Conservation (phyloP, 2,797 vertebrate species). For the Malurus splendens region DNA sequence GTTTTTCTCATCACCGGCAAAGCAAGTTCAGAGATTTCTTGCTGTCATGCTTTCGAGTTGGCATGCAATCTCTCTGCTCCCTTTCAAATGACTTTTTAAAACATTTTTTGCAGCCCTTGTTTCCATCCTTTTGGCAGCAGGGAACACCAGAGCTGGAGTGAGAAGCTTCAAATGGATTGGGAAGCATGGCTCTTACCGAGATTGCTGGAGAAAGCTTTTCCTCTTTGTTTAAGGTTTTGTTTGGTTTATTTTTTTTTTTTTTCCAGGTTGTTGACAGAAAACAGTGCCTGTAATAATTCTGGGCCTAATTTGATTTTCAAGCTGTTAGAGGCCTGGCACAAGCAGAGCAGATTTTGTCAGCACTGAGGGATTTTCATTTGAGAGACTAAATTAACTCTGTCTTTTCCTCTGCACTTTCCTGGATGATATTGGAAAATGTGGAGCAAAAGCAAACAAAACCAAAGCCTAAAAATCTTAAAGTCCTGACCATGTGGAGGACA, state of each 20-base stretch:
- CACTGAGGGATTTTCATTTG: neutral
- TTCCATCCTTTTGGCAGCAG: neutral
- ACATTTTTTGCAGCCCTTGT: neutral
- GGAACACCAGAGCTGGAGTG: neutral
- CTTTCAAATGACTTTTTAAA: conserved; percentile 13
- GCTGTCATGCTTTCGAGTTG: neutral
- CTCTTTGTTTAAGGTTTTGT: neutral
- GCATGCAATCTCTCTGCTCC: neutral
- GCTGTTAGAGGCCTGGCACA: conserved; percentile 1
- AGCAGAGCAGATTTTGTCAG: conserved; percentile 8
- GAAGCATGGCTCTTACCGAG: neutral
- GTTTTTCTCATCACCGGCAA: neutral
- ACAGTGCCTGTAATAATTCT: conserved; percentile 18
- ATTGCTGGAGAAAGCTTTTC: neutral
- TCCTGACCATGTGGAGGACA: neutral
- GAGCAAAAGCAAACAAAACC: neutral
- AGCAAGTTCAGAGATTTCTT: neutral
- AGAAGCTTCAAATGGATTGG: neutral
- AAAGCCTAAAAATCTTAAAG: neutral
- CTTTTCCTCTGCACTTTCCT: neutral
- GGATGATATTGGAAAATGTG: neutral
- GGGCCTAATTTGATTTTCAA: conserved; percentile 41
- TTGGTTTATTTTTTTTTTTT: neutral
- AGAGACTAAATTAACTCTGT: conserved; percentile 9
- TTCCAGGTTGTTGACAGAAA: neutral